Base-by-base conservation (phyloP, 2,113 vertebrate genomes). In the Larimichthys polyactis region DNA sequence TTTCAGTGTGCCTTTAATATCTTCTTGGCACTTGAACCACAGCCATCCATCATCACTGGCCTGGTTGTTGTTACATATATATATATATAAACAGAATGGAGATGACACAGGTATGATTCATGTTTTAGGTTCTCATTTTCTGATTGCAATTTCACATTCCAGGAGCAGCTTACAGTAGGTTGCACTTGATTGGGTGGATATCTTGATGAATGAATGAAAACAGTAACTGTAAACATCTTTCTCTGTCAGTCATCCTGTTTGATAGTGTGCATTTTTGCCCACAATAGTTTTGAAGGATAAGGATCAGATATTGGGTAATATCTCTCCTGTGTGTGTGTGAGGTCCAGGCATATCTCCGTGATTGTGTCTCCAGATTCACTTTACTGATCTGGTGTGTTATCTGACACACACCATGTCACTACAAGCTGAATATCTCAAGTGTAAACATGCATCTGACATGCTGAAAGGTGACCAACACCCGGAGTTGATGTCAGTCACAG, bases 261-360 rank as follows among this genome's bases (percentile, higher is more conserved):
- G 32, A 19, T 68, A 60, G 63, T 76, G 57, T 79, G 27, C 83
- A 24, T 89, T 92, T 89, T 73, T 85, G 55, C 71, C 68, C 80
- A 87, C 81, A 85, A 62, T 77, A 52, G 75, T 77, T 78, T 19
- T 57, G 78, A 65, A 73, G 85, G 89, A 91, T 93, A 90, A 87
- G 68, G 71, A 94, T 94, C 92, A 91, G 91, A 92, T 90, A 87
- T 60, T 57, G 75, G 68, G 76, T 80, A 62, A 59, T 90, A 79
- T 85, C 79, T 91, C 52, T 86, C 65, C 51, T 64, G 81, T 58
- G 87, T 71, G 78, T 89, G 91, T 92, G 92, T 92, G 93, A 89
- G 92, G 92, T 95, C 93, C 75, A 46, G 58, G 63, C 75, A 58
- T 91, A 93, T 92, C 88, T 63, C 76, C 67, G 46, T 51, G 1